Evolutionary conservation across 2,797 vertebrate genomes (phyloP).

Genomic region (Onychomys arenicola): DNA sequence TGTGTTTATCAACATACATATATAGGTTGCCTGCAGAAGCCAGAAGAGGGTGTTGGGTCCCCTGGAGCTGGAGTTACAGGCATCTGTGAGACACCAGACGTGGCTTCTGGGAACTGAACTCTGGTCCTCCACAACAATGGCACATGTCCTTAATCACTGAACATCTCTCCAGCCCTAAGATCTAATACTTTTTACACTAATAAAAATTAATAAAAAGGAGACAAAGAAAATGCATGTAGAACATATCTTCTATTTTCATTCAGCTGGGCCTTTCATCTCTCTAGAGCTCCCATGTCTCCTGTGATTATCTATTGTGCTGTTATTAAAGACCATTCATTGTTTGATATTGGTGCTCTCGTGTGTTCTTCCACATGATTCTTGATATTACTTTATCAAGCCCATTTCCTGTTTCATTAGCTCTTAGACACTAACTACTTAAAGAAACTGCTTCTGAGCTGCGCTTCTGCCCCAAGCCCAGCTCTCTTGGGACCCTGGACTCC

Average conservation of each 20-base stretch:
- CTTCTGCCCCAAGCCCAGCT: neutral
- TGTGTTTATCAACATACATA: neutral
- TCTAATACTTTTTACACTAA: neutral
- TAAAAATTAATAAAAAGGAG: neutral
- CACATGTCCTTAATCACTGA: neutral
- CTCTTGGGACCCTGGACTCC: neutral
- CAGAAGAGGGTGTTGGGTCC: neutral
- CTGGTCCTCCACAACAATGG: neutral
- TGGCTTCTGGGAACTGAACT: neutral
- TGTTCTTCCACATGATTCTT: slow-evolving; percentile 51
- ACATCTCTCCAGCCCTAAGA: neutral
- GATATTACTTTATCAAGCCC: slow-evolving; percentile 25
- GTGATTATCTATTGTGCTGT: neutral
- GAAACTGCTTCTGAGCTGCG: neutral
- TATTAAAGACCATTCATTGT: slow-evolving; percentile 55
- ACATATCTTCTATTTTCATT: neutral
- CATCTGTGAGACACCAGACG: neutral
- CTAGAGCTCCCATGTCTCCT: neutral
- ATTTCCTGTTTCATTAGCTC: neutral
- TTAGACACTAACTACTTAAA: neutral
- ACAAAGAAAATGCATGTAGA: neutral
- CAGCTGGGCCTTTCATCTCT: neutral
- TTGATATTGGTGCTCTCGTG: slow-evolving; percentile 11
- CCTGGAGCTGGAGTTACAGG: neutral
- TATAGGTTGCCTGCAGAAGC: neutral